Evolutionary conservation across 2,113 vertebrate genomes (phyloP).

Genomic region (Sminthopsis crassicaudata): DNA sequence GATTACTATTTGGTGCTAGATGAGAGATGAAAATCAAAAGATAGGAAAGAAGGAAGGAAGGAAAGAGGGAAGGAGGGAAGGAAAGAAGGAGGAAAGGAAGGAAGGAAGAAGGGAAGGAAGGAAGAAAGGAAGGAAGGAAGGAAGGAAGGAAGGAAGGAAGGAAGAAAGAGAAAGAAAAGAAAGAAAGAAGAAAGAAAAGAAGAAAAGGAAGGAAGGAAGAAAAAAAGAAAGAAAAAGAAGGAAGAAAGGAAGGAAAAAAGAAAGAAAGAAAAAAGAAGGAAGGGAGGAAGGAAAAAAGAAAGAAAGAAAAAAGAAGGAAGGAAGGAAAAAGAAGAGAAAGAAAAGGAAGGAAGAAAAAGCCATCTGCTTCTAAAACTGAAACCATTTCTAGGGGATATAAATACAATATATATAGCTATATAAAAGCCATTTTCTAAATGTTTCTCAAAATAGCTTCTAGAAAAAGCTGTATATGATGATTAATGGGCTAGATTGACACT

Average conservation of each 20-base stretch:
- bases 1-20: conserved; percentile 1
- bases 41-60: too few species aligned
- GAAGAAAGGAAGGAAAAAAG: neutral
- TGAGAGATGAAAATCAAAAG: conserved; percentile 37
- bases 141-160: too few species aligned
- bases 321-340: neutral
- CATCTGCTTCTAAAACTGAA: conserved; percentile 39
- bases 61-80: too few species aligned
- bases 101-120: neutral
- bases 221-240: neutral
- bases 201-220: neutral
- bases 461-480: conserved; percentile 44
- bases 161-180: too few species aligned
- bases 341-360: neutral
- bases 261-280: too few species aligned
- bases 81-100: too few species aligned
- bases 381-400: conserved; percentile 52
- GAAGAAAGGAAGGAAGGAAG: too few species aligned
- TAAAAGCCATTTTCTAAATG: conserved; percentile 61
- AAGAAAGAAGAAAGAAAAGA: too few species aligned
- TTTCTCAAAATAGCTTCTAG: conserved; percentile 61
- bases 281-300: too few species aligned
- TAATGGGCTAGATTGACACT: conserved; percentile 44
- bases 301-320: too few species aligned
- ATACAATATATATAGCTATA: conserved; percentile 2